These are phyloP conservation scores for Myzus persicae DNA, from an alignment of 1,140 invertebrate genomes.

Conservation along the genomic window DNA sequence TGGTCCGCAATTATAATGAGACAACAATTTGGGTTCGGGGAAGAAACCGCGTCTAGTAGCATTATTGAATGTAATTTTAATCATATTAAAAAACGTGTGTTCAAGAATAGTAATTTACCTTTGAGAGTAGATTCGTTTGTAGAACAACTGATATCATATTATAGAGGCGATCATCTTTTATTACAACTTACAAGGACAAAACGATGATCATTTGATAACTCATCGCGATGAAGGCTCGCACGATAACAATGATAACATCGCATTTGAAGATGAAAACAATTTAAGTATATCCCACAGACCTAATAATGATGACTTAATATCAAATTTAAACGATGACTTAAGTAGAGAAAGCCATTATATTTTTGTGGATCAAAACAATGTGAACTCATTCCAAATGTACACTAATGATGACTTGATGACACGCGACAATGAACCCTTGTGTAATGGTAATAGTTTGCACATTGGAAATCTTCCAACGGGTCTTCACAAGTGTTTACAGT, in stretches of 20 bases:
- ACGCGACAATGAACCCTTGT: too few species aligned
- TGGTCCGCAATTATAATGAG: background rate
- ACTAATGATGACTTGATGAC: too few species aligned
- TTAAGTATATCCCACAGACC: too few species aligned
- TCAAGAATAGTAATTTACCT: background rate
- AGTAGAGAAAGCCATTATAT: background rate
- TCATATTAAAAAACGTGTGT: background rate
- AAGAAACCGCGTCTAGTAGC: background rate
- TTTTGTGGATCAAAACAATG: background rate
- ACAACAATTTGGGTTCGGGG: background rate
- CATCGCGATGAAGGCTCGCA: too few species aligned
- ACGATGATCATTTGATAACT: background rate
- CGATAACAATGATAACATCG: too few species aligned
- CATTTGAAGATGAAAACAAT: too few species aligned
- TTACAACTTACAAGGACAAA: background rate
- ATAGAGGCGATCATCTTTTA: background rate
- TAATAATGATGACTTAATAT: background rate
- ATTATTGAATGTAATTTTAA: background rate
- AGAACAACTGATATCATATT: background rate
- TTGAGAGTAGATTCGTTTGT: background rate
- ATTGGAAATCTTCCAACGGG: background rate
- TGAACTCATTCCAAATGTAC: too few species aligned
- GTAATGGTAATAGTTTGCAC: background rate
- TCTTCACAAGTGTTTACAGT: background rate
- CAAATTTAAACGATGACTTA: too few species aligned